Conservation (phyloP, 2,797 vertebrate genomes). For the Enteromius argenteus region DNA sequence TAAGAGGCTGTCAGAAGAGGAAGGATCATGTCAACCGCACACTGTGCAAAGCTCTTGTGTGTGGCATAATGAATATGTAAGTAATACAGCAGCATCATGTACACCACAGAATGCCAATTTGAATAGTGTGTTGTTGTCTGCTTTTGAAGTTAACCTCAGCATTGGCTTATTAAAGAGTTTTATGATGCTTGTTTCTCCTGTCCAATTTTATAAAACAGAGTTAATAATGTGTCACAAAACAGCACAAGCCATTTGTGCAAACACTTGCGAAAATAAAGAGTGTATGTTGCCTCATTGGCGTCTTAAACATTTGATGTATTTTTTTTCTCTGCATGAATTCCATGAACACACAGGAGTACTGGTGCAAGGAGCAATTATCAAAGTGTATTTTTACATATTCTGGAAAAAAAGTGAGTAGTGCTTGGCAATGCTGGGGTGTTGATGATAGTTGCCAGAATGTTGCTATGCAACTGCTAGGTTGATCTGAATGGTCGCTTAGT, state of each 20-base stretch:
- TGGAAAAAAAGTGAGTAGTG: background rate
- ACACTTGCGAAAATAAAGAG: background rate
- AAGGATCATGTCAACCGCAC: constrained; percentile 33
- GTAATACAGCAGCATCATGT: background rate
- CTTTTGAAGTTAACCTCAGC: background rate
- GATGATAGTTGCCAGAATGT: background rate
- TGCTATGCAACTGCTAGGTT: background rate
- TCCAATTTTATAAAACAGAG: background rate
- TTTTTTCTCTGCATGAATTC: background rate
- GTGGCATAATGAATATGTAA: constrained; percentile 9
- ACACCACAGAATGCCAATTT: background rate
- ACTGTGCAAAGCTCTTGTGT: constrained; percentile 1
- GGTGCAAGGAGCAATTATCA: background rate
- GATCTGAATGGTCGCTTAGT: background rate
- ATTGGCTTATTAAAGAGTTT: background rate
- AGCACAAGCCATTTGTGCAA: constrained; percentile 12
- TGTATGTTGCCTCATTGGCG: background rate
- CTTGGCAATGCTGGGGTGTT: background rate
- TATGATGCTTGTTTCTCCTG: background rate
- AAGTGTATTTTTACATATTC: background rate
- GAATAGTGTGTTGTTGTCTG: background rate
- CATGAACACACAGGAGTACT: background rate
- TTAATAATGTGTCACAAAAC: constrained; percentile 17
- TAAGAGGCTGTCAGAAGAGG: constrained; percentile 19
- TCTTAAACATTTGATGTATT: background rate